Conservation (phyloP, 1,140 invertebrate genomes). For the Apis cerana region DNA sequence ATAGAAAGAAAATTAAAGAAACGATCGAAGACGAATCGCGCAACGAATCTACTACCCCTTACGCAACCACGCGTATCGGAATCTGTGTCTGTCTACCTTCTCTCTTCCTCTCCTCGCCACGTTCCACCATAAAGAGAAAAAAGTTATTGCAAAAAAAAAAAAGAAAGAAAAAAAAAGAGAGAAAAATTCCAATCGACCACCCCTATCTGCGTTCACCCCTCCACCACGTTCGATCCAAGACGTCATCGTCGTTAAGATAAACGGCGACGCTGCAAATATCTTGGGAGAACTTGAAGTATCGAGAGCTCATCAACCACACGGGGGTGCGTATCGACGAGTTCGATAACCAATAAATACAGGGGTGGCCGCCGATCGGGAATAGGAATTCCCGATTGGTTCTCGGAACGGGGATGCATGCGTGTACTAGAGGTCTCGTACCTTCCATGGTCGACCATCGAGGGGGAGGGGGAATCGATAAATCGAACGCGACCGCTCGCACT, state of each 20-base stretch:
- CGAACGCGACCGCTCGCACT: conserved; percentile 44
- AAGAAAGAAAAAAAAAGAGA: not conserved
- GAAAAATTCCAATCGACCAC: not conserved
- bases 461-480: conserved; percentile 67
- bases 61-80: no score
- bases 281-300: conserved; percentile 48
- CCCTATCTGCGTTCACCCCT: not conserved
- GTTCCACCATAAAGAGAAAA: not conserved
- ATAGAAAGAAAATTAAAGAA: no score
- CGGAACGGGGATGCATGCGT: conserved; percentile 71
- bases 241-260: conserved; percentile 12
- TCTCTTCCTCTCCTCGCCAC: not conserved
- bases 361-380: conserved; percentile 70
- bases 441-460: not conserved
- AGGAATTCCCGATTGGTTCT: conserved; percentile 78
- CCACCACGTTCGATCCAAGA: not conserved
- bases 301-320: conserved; percentile 37
- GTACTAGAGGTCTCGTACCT: conserved; percentile 68
- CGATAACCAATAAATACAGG: conserved; percentile 50
- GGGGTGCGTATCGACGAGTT: conserved; percentile 39
- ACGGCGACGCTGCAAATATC: conserved; percentile 23
- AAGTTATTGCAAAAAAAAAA: not conserved
- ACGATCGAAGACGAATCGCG: no score
- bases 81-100: not conserved
- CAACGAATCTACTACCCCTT: no score